Evolutionary conservation across 2,113 vertebrate species (phyloP).

Genomic region (Martes martes): DNA sequence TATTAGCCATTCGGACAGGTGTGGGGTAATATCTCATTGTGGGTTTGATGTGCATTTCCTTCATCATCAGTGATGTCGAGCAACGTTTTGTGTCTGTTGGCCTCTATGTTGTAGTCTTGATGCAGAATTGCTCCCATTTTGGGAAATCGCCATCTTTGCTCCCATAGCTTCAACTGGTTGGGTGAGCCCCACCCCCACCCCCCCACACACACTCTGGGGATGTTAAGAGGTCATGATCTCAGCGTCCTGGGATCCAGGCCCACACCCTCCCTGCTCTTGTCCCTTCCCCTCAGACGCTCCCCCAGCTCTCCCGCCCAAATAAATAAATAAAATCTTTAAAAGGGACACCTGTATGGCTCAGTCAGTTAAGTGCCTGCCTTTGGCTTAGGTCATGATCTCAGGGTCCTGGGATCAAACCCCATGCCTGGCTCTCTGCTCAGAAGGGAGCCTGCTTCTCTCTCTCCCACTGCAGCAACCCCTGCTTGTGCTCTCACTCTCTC

Average conservation of each 20-base stretch:
- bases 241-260: not conserved
- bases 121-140: not conserved
- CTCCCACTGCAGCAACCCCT: not conserved
- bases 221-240: not conserved
- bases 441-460: not conserved
- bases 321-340: not conserved
- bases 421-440: not conserved
- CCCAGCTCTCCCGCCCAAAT: not conserved
- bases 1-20: not conserved
- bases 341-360: not conserved
- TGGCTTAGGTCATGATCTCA: not conserved
- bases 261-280: not conserved
- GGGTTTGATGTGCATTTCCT: not conserved
- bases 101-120: not conserved
- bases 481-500: not conserved
- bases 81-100: not conserved
- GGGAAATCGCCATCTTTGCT: not conserved
- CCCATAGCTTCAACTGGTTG: not conserved
- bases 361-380: not conserved
- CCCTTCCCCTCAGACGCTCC: not conserved
- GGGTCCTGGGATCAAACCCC: not conserved
- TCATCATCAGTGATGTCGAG: not conserved
- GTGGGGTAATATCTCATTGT: not conserved
- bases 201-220: not conserved
- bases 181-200: not conserved